phyloP scores from a whole-genome alignment of 2,797 vertebrate genomes.

The Arctocebus calabarensis region DNA sequence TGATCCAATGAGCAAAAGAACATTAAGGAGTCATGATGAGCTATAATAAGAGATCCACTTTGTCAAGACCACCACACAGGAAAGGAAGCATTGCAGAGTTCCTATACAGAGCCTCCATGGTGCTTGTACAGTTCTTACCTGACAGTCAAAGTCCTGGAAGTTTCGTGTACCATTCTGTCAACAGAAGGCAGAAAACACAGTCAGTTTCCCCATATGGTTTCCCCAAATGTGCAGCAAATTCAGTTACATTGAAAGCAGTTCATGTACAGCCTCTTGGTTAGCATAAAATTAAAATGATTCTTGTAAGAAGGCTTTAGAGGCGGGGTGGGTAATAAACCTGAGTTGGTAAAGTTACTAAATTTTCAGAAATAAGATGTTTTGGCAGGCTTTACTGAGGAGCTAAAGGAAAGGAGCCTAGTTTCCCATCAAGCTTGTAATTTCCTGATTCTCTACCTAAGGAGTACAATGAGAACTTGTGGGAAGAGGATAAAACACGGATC shows the following conservation, averaged over 20 bases:
- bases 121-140: constrained; percentile 88
- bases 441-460: background rate
- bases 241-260: constrained; percentile 54
- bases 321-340: background rate
- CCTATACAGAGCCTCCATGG: constrained; percentile 9
- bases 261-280: background rate
- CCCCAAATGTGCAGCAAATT: constrained; percentile 69
- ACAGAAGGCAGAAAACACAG: constrained; percentile 80
- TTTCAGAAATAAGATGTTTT: constrained; percentile 5
- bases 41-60: constrained; percentile 36
- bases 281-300: constrained; percentile 43
- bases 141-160: constrained; percentile 97
- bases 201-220: constrained; percentile 74
- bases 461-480: constrained; percentile 31
- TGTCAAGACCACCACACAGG: constrained; percentile 24
- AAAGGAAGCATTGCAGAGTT: constrained; percentile 33
- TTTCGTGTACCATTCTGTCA: constrained; percentile 93
- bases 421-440: constrained; percentile 26
- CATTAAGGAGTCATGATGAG: constrained; percentile 1
- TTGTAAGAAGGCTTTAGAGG: constrained; percentile 18
- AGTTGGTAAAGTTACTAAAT: background rate
- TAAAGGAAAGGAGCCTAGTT: constrained; percentile 32
- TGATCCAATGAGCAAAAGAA: constrained; percentile 55
- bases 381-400: background rate
- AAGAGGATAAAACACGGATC: background rate